Evolutionary conservation across 2,888 invertebrate species (phyloP).

Genomic region (Carabus problematicus): DNA sequence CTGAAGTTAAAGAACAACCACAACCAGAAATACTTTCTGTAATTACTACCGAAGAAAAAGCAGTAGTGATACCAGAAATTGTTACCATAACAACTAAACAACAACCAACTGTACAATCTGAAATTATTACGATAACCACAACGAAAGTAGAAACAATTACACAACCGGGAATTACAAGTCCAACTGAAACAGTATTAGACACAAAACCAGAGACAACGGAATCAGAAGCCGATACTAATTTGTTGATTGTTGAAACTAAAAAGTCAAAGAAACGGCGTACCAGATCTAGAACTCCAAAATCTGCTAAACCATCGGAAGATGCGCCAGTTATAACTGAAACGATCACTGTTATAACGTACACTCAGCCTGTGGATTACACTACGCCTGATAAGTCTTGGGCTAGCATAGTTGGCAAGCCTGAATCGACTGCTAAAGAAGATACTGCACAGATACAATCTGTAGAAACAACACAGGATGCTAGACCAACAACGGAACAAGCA

Average conservation of each 20-base stretch:
- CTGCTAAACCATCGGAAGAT: slow-evolving; percentile 10
- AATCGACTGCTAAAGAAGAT: slow-evolving; percentile 1
- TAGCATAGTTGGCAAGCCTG: slow-evolving; percentile 48
- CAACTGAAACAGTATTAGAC: not conserved
- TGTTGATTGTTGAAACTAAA: slow-evolving; percentile 15
- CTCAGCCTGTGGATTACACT: slow-evolving; percentile 14
- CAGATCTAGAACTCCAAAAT: slow-evolving; percentile 27
- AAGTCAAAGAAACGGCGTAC: slow-evolving; percentile 25
- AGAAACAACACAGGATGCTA: not conserved
- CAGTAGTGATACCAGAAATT: too few species aligned
- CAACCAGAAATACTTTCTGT: slow-evolving; percentile 12
- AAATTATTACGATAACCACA: not conserved
- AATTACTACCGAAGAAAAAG: slow-evolving; percentile 12
- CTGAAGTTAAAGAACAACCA: slow-evolving; percentile 44
- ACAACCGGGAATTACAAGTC: not conserved
- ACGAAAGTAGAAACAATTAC: slow-evolving; percentile 3
- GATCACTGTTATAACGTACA: slow-evolving; percentile 17
- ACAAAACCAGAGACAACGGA: slow-evolving; percentile 4
- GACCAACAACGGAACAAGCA: not conserved
- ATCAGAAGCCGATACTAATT: slow-evolving; percentile 9
- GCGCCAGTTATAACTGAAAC: slow-evolving; percentile 21
- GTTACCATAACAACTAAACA: too few species aligned
- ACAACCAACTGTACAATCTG: not conserved
- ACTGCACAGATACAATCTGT: not conserved
- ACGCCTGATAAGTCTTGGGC: slow-evolving; percentile 52